phyloP scores from a whole-genome alignment of 2,888 invertebrate species.

The Pemphredon lugubris region DNA sequence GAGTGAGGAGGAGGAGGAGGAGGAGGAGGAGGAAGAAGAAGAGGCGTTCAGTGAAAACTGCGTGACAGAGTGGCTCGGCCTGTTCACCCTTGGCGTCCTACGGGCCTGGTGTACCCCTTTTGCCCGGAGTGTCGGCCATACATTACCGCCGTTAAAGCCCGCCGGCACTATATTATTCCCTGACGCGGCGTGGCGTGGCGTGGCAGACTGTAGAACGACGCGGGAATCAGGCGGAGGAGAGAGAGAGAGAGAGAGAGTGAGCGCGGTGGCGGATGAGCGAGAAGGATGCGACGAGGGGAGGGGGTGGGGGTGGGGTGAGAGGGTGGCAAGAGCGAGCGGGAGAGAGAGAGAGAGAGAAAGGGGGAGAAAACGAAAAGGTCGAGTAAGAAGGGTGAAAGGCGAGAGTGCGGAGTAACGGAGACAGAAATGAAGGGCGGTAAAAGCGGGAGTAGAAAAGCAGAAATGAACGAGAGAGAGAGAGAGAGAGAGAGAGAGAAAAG shows the following conservation, averaged over 20 bases:
- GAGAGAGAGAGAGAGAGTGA: slow-evolving; percentile 18
- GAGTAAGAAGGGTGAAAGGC: slow-evolving; percentile 20
- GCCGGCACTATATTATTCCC: slow-evolving; percentile 72
- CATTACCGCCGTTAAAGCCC: slow-evolving; percentile 72
- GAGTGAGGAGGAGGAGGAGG: slow-evolving; percentile 27
- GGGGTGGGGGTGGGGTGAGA: background rate
- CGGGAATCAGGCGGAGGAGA: slow-evolving; percentile 16
- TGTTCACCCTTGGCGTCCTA: slow-evolving; percentile 67
- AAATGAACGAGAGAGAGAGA: background rate
- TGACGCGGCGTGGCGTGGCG: slow-evolving; percentile 56
- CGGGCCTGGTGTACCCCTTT: slow-evolving; percentile 62
- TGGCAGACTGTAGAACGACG: slow-evolving; percentile 47
- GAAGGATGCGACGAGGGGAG: slow-evolving; percentile 4
- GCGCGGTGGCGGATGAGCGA: slow-evolving; percentile 6
- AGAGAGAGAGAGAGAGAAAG: background rate
- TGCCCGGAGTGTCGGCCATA: slow-evolving; percentile 68
- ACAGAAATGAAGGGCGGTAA: background rate
- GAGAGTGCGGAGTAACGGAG: slow-evolving; percentile 1
- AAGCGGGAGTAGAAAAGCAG: background rate
- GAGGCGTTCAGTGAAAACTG: slow-evolving; percentile 69
- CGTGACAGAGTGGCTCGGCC: slow-evolving; percentile 70
- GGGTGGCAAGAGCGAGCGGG: too few species aligned
- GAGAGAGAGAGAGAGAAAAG: slow-evolving; percentile 2
- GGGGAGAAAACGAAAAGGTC: slow-evolving; percentile 24
- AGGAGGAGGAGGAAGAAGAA: slow-evolving; percentile 57